phyloP scores from a whole-genome alignment of 2,113 vertebrate species.

The Alces alces region DNA sequence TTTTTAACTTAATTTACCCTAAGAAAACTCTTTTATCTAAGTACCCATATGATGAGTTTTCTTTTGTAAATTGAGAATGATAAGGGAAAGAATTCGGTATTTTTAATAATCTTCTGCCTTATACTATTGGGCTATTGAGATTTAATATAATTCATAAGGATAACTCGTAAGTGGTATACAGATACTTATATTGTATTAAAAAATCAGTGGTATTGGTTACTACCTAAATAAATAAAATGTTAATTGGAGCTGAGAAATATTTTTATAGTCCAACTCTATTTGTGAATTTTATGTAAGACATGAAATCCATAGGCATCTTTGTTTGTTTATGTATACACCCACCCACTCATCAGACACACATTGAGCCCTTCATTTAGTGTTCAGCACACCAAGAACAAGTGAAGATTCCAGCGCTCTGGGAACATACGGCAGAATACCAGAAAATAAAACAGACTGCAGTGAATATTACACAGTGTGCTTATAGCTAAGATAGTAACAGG shows the following conservation, averaged over 20 bases:
- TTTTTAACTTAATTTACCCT: neutral
- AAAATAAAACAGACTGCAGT: neutral
- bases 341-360: neutral
- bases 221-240: neutral
- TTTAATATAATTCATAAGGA: neutral
- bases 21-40: neutral
- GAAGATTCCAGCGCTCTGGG: neutral
- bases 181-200: neutral
- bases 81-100: neutral
- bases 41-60: neutral
- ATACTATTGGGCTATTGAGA: neutral
- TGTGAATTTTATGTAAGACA: neutral
- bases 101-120: neutral
- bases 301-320: neutral
- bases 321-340: neutral
- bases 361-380: neutral
- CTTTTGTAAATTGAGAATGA: neutral
- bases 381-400: neutral
- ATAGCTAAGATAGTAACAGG: neutral
- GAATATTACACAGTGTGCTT: neutral
- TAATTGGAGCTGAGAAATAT: neutral
- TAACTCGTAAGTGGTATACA: neutral
- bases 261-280: neutral
- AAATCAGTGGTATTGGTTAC: neutral
- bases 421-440: neutral